Evolutionary conservation across 2,888 invertebrate genomes (phyloP), one percentile per base, ranked within the genome.

Genomic region (Calameuta filiformis): DNA sequence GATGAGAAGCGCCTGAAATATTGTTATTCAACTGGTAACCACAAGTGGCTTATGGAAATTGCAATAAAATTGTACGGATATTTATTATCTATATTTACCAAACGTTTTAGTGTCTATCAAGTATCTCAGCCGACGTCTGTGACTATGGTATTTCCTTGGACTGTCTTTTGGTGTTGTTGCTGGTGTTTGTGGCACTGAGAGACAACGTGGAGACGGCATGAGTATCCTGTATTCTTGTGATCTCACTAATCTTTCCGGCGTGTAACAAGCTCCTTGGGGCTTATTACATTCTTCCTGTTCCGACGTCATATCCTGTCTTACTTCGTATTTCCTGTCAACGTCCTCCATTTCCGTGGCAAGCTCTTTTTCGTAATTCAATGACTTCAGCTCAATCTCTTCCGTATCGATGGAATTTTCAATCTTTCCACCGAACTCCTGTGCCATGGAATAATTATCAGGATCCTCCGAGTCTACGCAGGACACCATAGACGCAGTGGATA

Each of bases 241-340:
- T 79, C 87, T 86, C 68, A 91, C 85, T 79, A 90, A 80, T 75
- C 89, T 87, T 78, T 90, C 91, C 12, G 91, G 90, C 0, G 89
- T 90, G 76, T 90, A 90, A 79, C 86, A 89, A 31, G 84, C 76
- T 11, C 81, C 85, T 12, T 80, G 79, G 3, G 79, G 76, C 73
- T 69, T 40, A 79, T 77, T 69, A 35, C 15, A 15, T 15, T 4
- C 34, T 34, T 69, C 12, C 15, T 31, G 1, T 71, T 71, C 76
- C 74, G n/a, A 81, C 81, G 30, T 87, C 85, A 11, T 80, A 71
- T 71, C 71, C 31, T 15, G 33, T 23, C 71, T 71, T 6, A 11
- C 6, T 33, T 71, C 71, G 31, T 23, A 56, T 2, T 56, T 56
- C n/a, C 37, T 82, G 74, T 88, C 86, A 77, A 89, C 87, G 71